Conservation (phyloP, 2,113 vertebrate species). For the Rhabdornis inornatus region DNA sequence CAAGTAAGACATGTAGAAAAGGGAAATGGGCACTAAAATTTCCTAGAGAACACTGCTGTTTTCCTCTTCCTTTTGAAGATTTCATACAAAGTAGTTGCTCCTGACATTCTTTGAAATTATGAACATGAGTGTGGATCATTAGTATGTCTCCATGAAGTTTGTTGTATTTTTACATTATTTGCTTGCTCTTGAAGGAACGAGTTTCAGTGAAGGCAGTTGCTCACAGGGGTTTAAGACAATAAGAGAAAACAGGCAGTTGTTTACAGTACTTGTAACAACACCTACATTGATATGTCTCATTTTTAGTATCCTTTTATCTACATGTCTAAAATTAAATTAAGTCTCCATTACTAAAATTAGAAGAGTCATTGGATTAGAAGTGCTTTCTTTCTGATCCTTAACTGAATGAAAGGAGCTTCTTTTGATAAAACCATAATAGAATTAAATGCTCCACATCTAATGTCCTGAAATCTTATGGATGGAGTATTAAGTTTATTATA, state of each 20-base stretch:
- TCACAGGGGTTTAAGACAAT: neutral
- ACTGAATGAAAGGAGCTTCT: conserved; percentile 55
- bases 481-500: conserved; percentile 47
- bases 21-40: neutral
- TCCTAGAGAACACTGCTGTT: neutral
- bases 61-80: neutral
- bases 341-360: conserved; percentile 76
- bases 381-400: conserved; percentile 58
- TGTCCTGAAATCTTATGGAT: conserved; percentile 37
- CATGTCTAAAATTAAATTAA: conserved; percentile 73
- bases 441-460: conserved; percentile 53
- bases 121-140: neutral
- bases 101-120: neutral
- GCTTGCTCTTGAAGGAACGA: neutral
- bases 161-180: neutral
- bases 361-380: conserved; percentile 64
- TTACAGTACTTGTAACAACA: conserved; percentile 35
- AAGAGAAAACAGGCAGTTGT: neutral
- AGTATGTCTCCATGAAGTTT: neutral
- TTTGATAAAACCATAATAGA: conserved; percentile 68
- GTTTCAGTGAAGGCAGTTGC: neutral
- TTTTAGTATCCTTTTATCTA: conserved; percentile 62
- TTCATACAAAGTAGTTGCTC: neutral
- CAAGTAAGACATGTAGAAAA: neutral
- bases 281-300: conserved; percentile 40